These are phyloP conservation scores for Nomada flava DNA, from an alignment of 2,888 invertebrate species.

Conservation along the genomic window DNA sequence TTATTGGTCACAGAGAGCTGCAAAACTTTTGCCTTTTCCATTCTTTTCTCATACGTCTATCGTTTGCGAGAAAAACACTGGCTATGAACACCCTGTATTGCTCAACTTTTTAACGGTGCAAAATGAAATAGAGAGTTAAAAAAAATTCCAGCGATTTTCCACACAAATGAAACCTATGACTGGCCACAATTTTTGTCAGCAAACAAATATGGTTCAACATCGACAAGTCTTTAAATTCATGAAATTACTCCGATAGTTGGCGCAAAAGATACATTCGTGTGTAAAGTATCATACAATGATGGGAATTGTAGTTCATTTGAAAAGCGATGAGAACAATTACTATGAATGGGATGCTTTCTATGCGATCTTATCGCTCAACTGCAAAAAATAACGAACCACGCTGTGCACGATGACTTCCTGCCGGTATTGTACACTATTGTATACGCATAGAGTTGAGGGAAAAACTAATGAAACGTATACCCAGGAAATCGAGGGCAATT, in stretches of 20 bases:
- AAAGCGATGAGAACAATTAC: conserved; percentile 2
- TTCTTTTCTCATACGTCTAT: too few species aligned
- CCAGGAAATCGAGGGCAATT: neutral
- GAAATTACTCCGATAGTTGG: neutral
- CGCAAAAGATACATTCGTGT: neutral
- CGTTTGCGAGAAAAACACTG: too few species aligned
- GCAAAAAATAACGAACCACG: conserved; percentile 14
- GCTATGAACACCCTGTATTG: too few species aligned
- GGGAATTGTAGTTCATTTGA: neutral
- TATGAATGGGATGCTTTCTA: conserved; percentile 16
- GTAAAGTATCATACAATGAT: conserved; percentile 2
- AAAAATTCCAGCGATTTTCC: too few species aligned
- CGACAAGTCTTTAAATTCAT: too few species aligned
- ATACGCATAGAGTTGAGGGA: conserved; percentile 7
- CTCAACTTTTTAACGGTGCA: too few species aligned
- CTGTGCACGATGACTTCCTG: neutral
- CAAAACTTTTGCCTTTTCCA: too few species aligned
- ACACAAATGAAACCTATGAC: too few species aligned
- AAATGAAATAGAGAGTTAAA: too few species aligned
- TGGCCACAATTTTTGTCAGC: too few species aligned
- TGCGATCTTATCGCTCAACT: conserved; percentile 15
- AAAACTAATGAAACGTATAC: neutral
- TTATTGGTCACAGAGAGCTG: too few species aligned
- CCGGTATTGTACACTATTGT: conserved; percentile 5
- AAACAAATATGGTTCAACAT: too few species aligned